A percentile compares a stretch with the other conserved stretches of the same genome.
These are phyloP conservation scores for Sapayoa aenigma DNA, from an alignment of 2,113 vertebrate species.

Conservation along the genomic window DNA sequence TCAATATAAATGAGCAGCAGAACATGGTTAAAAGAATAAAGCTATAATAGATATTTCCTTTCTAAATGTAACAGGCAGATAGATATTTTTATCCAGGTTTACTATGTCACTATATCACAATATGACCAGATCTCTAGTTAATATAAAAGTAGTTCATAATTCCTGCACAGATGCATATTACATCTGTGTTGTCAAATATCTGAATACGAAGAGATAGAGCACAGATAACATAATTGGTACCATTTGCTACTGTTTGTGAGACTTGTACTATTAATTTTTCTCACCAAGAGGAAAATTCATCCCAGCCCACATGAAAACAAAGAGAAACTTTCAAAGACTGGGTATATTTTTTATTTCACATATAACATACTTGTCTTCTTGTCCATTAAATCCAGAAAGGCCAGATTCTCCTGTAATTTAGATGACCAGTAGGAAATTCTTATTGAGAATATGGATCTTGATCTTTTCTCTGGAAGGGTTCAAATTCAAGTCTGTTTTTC, in stretches of 20 bases:
- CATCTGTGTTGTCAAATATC: neutral
- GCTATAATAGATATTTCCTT: neutral
- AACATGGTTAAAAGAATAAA: neutral
- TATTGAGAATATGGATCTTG: neutral
- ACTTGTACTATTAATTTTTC: neutral
- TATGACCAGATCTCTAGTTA: neutral
- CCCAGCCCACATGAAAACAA: neutral
- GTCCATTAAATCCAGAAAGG: neutral
- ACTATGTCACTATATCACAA: neutral
- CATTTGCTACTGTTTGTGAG: neutral
- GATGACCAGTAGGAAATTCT: neutral
- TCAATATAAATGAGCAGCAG: neutral
- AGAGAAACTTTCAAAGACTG: neutral
- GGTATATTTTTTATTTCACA: neutral
- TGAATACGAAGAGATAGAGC: neutral
- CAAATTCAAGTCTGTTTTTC: neutral
- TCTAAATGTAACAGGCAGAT: neutral
- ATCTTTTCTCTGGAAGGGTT: neutral
- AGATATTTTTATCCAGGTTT: neutral
- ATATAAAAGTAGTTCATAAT: neutral
- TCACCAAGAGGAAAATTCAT: neutral
- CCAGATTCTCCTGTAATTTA: neutral
- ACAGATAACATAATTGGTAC: neutral
- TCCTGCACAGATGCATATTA: neutral
- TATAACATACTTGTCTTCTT: neutral